phyloP scores from a whole-genome alignment of 2,888 invertebrate genomes.

The Apodemia mormo region DNA sequence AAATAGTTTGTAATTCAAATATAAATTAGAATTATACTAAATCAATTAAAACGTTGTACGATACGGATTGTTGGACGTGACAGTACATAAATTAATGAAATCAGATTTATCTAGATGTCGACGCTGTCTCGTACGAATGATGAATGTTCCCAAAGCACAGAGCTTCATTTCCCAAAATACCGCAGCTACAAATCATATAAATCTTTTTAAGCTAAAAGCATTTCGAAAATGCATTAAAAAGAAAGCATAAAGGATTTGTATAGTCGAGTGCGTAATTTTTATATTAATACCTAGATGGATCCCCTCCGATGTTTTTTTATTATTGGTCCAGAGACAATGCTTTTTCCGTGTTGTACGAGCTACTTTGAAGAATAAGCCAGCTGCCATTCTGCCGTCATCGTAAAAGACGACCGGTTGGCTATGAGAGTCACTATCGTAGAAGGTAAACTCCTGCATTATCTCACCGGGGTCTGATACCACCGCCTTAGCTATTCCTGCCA shows the following conservation, averaged over 20 bases:
- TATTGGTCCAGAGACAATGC: too few relatives aligned
- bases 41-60: neutral
- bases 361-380: too few relatives aligned
- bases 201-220: constrained; percentile 65
- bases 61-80: constrained; percentile 7
- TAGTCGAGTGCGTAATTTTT: neutral
- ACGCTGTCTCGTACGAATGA: constrained; percentile 19
- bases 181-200: constrained; percentile 69
- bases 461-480: too few relatives aligned
- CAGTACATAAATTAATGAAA: constrained; percentile 15
- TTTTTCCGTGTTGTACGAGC: too few relatives aligned
- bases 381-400: too few relatives aligned
- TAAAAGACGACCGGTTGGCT: too few relatives aligned
- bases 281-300: too few relatives aligned
- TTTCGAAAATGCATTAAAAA: constrained; percentile 52
- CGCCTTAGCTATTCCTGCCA: too few relatives aligned
- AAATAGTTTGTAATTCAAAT: neutral
- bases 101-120: constrained; percentile 17
- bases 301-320: too few relatives aligned
- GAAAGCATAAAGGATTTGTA: neutral
- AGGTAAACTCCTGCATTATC: too few relatives aligned
- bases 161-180: constrained; percentile 42
- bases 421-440: too few relatives aligned
- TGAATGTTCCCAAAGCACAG: constrained; percentile 22
- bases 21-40: constrained; percentile 1